Base-by-base conservation (phyloP, 1,140 invertebrate genomes). In the Drosophila tani region DNA sequence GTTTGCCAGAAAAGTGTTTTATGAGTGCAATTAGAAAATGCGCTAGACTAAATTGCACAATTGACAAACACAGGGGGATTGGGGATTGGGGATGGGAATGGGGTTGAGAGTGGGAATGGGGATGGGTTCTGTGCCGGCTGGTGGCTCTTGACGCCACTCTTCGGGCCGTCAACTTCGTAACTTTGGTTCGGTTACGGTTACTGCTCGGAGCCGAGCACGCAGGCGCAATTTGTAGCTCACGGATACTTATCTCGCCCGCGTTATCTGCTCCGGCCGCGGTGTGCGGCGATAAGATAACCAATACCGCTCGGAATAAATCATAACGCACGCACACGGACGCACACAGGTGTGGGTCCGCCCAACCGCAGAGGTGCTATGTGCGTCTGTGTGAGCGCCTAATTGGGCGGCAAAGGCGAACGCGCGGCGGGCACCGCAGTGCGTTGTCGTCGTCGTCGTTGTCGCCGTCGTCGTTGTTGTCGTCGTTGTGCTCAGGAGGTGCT, bases 221-320 rank as follows among this genome's bases (percentile, higher is more conserved):
- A 91, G 90, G 90, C 90, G 90, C 91, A 91, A 92, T 91, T 83
- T 81, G 82, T 91, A 81, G 78, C 79, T 88, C 78, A 85, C 68
- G 81, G 81, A 92, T 81, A 85, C 79, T 92, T 92, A 92, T 92
- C 75, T 21, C 17, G 57, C 9, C 29, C 32, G 15, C 27, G 62
- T 88, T 88, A 90, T 88, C 85, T 56, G 70, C 63, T 15, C 27
- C 21, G 29, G 64, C n/a, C 12, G 41, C 57, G 64, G 50, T 50
- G 12, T 56, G 38, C 8, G 67, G 70, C 78, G 85, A 90, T 90
- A 90, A 90, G 85, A 90, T 90, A 90, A 90, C 81, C 75, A 79
- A 90, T 82, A 85, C 85, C 55, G 60, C 43, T 57, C 49, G 66
- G 84, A 91, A 91, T 91, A 92, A 92, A 91, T 92, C 91, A 92